phyloP scores from a whole-genome alignment of 2,113 vertebrate species.

The Piprites chloris region DNA sequence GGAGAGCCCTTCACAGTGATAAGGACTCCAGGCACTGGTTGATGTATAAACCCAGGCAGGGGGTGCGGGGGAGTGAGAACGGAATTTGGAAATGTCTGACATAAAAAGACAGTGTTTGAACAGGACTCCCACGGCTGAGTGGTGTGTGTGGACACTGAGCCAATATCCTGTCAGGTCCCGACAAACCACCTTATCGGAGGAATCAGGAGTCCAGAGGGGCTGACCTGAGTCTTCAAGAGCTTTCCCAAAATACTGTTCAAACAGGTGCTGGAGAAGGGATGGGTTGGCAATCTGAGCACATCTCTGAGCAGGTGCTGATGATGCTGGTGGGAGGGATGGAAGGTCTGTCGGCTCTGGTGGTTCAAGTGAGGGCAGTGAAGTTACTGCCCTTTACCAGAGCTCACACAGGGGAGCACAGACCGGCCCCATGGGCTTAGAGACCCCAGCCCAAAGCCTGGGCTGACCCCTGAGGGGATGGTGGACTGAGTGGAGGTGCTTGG shows the following conservation, averaged over 20 bases:
- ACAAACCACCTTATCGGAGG: background rate
- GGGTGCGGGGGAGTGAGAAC: constrained; percentile 21
- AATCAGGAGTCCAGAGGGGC: background rate
- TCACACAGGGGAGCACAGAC: background rate
- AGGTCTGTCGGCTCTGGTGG: background rate
- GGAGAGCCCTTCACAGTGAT: constrained; percentile 48
- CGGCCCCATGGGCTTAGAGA: fast-evolving
- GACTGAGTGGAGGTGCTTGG: background rate
- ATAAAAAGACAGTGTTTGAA: constrained; percentile 51
- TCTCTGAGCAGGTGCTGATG: background rate
- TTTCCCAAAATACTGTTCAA: constrained; percentile 4
- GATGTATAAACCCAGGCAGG: constrained; percentile 61
- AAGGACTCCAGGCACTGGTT: constrained; percentile 60
- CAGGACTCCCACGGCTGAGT: constrained; percentile 36
- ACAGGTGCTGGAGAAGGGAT: background rate
- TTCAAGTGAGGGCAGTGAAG: background rate
- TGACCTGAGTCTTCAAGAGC: background rate
- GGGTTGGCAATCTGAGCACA: background rate
- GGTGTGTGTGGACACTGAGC: background rate
- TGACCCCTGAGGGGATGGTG: fast-evolving
- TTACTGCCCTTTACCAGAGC: background rate
- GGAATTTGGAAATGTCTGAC: constrained; percentile 58
- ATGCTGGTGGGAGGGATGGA: background rate
- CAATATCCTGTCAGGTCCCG: background rate
- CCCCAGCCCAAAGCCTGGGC: background rate